Conservation (phyloP, 2,113 vertebrate species). For the Syngnathoides biaculeatus region DNA sequence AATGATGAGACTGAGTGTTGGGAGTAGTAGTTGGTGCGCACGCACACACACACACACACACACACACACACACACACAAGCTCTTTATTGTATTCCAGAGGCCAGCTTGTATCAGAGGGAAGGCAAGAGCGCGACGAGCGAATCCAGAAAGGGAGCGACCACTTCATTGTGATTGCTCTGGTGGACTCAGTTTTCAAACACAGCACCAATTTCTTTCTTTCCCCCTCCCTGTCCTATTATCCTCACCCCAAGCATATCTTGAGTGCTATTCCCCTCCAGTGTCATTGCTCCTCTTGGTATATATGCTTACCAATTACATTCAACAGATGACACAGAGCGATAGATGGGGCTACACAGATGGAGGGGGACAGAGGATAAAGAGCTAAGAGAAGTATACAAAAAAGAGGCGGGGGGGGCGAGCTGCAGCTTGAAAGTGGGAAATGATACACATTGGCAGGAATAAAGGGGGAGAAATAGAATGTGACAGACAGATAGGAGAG, state of each 20-base stretch:
- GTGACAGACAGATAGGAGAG: constrained; percentile 37
- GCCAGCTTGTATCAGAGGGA: constrained; percentile 55
- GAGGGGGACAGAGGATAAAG: constrained; percentile 38
- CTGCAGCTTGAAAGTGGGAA: constrained; percentile 14
- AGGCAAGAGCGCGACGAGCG: constrained; percentile 24
- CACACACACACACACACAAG: constrained; percentile 24
- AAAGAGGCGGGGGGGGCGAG: constrained; percentile 1
- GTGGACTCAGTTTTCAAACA: constrained; percentile 70
- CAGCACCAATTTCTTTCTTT: constrained; percentile 15
- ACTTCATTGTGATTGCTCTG: constrained; percentile 70
- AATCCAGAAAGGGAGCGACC: constrained; percentile 51
- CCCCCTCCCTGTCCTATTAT: not conserved
- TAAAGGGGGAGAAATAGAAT: constrained; percentile 39
- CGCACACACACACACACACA: constrained; percentile 34
- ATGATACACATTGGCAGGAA: constrained; percentile 25
- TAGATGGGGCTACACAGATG: constrained; percentile 48
- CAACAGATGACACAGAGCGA: constrained; percentile 35
- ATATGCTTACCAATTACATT: constrained; percentile 47
- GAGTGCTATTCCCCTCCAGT: constrained; percentile 2
- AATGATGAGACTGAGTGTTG: constrained; percentile 72
- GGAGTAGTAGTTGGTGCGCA: constrained; percentile 65
- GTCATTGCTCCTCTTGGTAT: constrained; percentile 21
- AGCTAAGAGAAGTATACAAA: constrained; percentile 19
- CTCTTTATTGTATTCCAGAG: constrained; percentile 67
- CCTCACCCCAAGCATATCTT: constrained; percentile 6